A percentile compares a stretch with the other conserved stretches of the same genome.
These are phyloP conservation scores for Coregonus suidteri DNA, from an alignment of 2,797 vertebrate species.

Conservation along the genomic window DNA sequence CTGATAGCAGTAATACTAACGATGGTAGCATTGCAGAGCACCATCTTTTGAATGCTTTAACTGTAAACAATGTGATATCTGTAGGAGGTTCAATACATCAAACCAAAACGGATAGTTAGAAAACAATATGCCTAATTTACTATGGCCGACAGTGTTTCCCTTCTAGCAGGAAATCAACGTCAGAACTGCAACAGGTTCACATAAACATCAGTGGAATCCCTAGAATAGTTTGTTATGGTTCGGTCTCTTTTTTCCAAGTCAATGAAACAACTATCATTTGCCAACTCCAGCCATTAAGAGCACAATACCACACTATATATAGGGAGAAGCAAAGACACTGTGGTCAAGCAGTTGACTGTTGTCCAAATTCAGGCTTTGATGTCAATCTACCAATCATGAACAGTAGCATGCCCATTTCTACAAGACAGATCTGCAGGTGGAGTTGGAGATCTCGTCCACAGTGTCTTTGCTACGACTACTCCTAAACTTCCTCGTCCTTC, in stretches of 20 bases:
- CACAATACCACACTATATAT: background rate
- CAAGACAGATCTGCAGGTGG: background rate
- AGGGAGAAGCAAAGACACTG: background rate
- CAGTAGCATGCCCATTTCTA: background rate
- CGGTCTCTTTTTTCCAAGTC: background rate
- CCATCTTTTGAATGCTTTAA: conserved; percentile 24
- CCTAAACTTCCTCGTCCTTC: conserved; percentile 15
- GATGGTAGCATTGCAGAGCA: background rate
- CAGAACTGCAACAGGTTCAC: background rate
- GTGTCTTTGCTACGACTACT: conserved; percentile 23
- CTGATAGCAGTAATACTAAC: conserved; percentile 12
- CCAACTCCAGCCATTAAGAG: conserved; percentile 2
- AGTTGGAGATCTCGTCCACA: background rate
- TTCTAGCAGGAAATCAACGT: background rate
- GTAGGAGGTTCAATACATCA: conserved; percentile 9
- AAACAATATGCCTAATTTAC: no score
- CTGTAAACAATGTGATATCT: conserved; percentile 27
- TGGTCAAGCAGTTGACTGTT: background rate
- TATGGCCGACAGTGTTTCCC: conserved; percentile 28
- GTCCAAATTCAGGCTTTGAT: background rate
- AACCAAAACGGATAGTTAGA: conserved; percentile 6
- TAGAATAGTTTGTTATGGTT: background rate
- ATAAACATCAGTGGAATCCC: background rate
- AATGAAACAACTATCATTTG: background rate
- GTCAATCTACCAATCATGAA: background rate